Base-by-base conservation (phyloP, 2,797 vertebrate species). In the Pelochelys cantorii region DNA sequence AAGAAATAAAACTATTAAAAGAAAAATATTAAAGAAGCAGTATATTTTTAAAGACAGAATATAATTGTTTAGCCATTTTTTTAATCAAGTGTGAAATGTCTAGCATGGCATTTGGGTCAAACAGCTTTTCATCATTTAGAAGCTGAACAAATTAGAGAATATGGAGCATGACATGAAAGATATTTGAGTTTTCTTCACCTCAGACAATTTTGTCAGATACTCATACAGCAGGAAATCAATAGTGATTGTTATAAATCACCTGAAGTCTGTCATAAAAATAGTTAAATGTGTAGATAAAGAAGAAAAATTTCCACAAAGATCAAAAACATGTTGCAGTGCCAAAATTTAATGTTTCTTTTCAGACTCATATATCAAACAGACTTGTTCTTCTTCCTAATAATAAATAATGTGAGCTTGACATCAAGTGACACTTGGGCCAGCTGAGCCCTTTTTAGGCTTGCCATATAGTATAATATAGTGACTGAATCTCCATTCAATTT, bases 291-390 rank as follows among this genome's bases (percentile, higher is more conserved):
- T 9, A 17, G 79, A 4, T 23, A 4, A 14, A 88, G 79, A 92
- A 89, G 1, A 93, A 83, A 86, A 94, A 85, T 34, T 86, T 29
- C 52, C 31, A 85, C 59, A 84, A 92, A 90, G 60, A 90, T 86
- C 55, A 93, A 94, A 93, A 42, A 79, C 68, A 77, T 20, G 5
- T 8, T 52, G 52, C 87, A 52, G 56, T 82, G 65, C 48, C 27
- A 90, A 74, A 90, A 89, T 27, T 84, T 89, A 85, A 59, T 77
- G 11, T 25, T 91, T 9, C 6, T 62, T 60, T 79, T 90, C 53
- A 34, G 27, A 75, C 11, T 89, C 23, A 3, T 3, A 54, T 42
- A 75, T 55, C 87, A 55, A 90, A 84, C 74, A 84, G 93, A 4
- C 11, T 92, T 77, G 25, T 85, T 93, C 37, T 88, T 89, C 13